phyloP scores from a whole-genome alignment of 2,888 invertebrate species.

The Synergus japonicus region DNA sequence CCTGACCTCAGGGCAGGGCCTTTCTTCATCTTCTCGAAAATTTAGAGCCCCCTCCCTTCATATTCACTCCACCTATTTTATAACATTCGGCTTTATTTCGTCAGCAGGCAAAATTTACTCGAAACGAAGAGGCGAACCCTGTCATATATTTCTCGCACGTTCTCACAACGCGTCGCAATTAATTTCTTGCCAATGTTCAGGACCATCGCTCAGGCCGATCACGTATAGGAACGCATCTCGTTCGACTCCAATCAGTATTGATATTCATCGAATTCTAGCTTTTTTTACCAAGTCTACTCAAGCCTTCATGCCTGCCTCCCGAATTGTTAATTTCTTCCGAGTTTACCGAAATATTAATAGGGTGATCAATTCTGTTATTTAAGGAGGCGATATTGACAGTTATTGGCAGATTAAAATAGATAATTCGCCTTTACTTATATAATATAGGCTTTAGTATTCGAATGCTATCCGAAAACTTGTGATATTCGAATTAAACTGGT shows the following conservation, averaged over 20 bases:
- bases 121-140: neutral
- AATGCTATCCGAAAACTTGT: neutral
- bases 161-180: constrained; percentile 36
- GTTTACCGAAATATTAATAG: constrained; percentile 14
- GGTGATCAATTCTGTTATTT: neutral
- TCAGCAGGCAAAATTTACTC: constrained; percentile 25
- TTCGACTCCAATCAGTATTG: constrained; percentile 33
- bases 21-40: constrained; percentile 48
- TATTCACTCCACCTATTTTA: constrained; percentile 41
- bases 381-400: neutral
- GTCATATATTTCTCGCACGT: constrained; percentile 39
- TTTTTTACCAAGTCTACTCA: neutral
- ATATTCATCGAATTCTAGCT: constrained; percentile 29
- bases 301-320: constrained; percentile 2
- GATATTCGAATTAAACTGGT: neutral
- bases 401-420: neutral
- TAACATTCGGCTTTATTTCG: constrained; percentile 18
- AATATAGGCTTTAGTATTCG: neutral
- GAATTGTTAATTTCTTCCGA: constrained; percentile 17
- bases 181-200: constrained; percentile 40
- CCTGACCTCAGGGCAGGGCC: constrained; percentile 51
- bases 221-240: constrained; percentile 34
- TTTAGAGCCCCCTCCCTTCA: constrained; percentile 33
- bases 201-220: constrained; percentile 39
- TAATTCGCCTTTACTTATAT: neutral